Evolutionary conservation across 2,888 invertebrate species (phyloP).

Genomic region (Falcaria lacertinaria): DNA sequence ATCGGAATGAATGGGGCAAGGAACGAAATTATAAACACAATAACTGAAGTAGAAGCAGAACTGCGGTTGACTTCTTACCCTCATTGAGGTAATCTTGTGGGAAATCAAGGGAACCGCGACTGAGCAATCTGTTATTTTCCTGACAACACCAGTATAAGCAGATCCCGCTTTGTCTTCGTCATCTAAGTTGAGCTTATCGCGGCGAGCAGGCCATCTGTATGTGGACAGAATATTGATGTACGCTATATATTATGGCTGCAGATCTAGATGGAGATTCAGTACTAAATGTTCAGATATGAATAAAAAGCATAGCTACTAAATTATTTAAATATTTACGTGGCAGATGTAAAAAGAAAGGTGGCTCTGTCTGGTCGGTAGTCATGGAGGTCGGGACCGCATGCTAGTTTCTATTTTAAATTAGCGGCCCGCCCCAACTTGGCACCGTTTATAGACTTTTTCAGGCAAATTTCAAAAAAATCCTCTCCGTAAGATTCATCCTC

Average conservation of each 20-base stretch:
- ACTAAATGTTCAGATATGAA: conserved; percentile 17
- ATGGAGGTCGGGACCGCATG: no score
- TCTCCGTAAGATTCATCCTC: no score
- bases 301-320: conserved; percentile 1
- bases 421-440: no score
- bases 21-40: conserved; percentile 44
- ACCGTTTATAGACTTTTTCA: no score
- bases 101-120: conserved; percentile 61
- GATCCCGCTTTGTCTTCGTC: conserved; percentile 25
- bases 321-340: no score
- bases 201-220: conserved; percentile 17
- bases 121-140: conserved; percentile 58
- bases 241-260: conserved; percentile 24
- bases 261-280: conserved; percentile 20
- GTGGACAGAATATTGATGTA: conserved; percentile 38
- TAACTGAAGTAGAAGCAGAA: conserved; percentile 36
- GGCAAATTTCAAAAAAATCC: no score
- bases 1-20: conserved; percentile 31
- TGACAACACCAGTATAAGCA: conserved; percentile 39
- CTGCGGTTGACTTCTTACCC: conserved; percentile 55
- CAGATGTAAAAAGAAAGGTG: no score
- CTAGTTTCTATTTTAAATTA: no score
- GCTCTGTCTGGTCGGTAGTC: no score
- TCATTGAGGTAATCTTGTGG: conserved; percentile 66
- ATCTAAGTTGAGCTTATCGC: conserved; percentile 20